phyloP scores from a whole-genome alignment of 2,797 vertebrate species.

The Lutjanus campechanus region DNA sequence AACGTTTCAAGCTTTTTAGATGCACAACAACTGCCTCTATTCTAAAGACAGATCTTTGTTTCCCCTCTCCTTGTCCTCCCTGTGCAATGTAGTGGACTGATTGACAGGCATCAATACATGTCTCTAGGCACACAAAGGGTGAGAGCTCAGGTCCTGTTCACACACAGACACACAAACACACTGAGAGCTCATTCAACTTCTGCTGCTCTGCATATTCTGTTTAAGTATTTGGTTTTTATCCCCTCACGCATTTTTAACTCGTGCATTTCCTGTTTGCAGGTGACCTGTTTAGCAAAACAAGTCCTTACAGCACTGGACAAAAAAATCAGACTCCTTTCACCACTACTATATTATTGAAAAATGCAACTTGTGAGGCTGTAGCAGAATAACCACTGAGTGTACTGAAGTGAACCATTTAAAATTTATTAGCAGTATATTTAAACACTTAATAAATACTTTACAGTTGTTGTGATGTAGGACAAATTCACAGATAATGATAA shows the following conservation, averaged over 20 bases:
- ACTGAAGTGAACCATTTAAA: neutral
- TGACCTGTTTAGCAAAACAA: neutral
- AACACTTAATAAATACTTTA: neutral
- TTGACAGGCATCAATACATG: constrained; percentile 59
- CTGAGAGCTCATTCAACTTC: constrained; percentile 13
- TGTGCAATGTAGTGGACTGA: constrained; percentile 36
- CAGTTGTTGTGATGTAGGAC: neutral
- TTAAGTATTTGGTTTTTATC: constrained; percentile 4
- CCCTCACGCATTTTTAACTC: neutral
- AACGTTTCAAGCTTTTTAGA: constrained; percentile 40
- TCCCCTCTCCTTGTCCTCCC: constrained; percentile 29
- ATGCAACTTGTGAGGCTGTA: too few relatives aligned
- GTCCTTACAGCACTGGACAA: too few relatives aligned
- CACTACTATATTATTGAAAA: too few relatives aligned
- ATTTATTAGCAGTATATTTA: neutral
- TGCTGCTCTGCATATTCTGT: constrained; percentile 17
- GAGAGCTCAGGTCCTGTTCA: constrained; percentile 24
- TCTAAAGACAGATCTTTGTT: constrained; percentile 39
- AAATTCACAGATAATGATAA: neutral
- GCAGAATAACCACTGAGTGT: too few relatives aligned
- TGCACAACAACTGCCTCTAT: constrained; percentile 25
- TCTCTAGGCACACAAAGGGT: constrained; percentile 40
- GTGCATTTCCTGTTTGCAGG: neutral
- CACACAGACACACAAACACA: constrained; percentile 2
- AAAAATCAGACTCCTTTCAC: too few relatives aligned